Base-by-base conservation (phyloP, 1,140 invertebrate genomes). In the Pseudomyrmex sp. region DNA sequence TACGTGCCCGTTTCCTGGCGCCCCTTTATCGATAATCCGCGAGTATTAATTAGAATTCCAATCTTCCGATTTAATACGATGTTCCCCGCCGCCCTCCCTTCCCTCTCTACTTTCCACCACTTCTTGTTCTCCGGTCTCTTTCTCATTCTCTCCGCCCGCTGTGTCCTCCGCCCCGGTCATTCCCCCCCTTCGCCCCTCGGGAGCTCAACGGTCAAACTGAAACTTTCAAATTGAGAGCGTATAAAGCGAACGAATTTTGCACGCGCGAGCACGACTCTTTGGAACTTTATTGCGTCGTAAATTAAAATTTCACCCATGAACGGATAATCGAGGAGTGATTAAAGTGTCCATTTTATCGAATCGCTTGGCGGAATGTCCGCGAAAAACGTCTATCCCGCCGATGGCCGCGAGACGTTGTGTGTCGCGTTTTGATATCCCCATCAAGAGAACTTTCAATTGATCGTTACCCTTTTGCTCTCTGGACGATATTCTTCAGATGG, bases 11-110 rank as follows among this genome's bases (percentile, higher is more conserved):
- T 46, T 82, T 35, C 70, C 59, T 85, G 65, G 63, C 26, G 72
- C 76, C 59, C 26, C 76, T 82, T 84, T 84, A 89, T 87, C 80
- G 85, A 90, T 86, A 88, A 90, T 86, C 80, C 68, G 69, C 83
- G 77, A 84, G 84, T 84, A 89, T 91, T 91, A 91, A 91, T 91
- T 91, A 90, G 85, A 91, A 90, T 91, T 91, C 90, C 90, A 88
- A 90, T 91, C 87, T 84, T 86, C 73, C 90, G 65, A 88, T 88
- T 89, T 88, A 87, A 90, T 87, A 85, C 77, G 86, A 59, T 83
- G 80, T 83, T 48, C 46, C 46, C 50, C 76, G 9, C 44, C 72
- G n/a, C 46, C 18, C 48, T 58, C 48, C 23, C 35, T 4, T 35
- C 5, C 0, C 0, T 35, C 35, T 35, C 35, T 66, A 70, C 73